phyloP scores from a whole-genome alignment of 2,113 vertebrate genomes.

The Paracanthobrama guichenoti region DNA sequence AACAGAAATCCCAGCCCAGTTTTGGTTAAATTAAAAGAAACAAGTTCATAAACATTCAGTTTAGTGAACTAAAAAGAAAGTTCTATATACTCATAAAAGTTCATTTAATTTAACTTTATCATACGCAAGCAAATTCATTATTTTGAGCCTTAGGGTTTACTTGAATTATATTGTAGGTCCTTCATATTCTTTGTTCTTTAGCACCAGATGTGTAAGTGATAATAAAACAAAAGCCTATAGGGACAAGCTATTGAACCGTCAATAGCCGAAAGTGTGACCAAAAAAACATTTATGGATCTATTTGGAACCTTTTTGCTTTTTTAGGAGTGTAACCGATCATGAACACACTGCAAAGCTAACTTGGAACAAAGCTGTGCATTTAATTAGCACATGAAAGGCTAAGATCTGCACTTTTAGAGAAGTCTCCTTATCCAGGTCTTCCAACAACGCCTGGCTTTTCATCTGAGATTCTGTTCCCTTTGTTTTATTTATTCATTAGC shows the following conservation, averaged over 20 bases:
- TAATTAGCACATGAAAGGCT: slow-evolving; percentile 3
- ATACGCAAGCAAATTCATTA: no score
- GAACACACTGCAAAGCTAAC: neutral
- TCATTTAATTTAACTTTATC: no score
- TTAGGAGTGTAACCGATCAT: neutral
- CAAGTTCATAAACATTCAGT: no score
- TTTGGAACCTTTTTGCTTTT: neutral
- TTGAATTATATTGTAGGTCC: neutral
- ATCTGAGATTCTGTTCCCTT: slow-evolving; percentile 1
- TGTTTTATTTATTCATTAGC: slow-evolving; percentile 12
- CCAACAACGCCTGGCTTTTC: neutral
- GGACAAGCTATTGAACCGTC: no score
- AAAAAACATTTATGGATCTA: neutral
- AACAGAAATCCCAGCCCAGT: no score
- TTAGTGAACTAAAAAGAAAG: no score
- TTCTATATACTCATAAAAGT: no score
- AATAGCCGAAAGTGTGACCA: no score
- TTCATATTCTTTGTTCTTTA: neutral
- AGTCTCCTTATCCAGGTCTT: neutral
- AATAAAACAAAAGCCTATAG: no score
- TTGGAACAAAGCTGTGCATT: neutral
- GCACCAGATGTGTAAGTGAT: no score
- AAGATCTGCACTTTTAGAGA: slow-evolving; percentile 1
- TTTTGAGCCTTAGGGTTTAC: neutral
- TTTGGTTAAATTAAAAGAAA: no score